Evolutionary conservation across 2,113 vertebrate genomes (phyloP).

Genomic region (Triplophysa dalaica): DNA sequence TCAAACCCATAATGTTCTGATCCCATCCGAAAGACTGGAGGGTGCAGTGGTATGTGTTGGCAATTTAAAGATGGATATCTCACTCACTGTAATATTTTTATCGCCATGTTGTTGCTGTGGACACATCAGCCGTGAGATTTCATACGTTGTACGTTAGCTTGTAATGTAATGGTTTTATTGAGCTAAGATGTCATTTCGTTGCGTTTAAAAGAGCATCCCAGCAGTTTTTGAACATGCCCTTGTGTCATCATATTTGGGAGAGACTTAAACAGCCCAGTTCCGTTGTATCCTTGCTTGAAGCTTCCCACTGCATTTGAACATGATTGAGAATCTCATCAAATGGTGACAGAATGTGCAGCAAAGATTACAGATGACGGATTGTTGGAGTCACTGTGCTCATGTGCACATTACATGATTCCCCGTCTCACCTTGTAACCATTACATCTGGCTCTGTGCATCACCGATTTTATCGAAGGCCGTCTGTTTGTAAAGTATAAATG

Average conservation of each 20-base stretch:
- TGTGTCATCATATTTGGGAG: not conserved
- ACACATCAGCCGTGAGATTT: no score
- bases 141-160: no score
- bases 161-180: no score
- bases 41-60: not conserved
- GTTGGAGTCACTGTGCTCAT: not conserved
- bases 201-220: no score
- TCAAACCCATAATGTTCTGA: no score
- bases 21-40: not conserved
- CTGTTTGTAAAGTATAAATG: not conserved
- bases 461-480: not conserved
- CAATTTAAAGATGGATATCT: not conserved
- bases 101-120: not conserved
- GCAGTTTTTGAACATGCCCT: no score
- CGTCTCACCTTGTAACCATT: not conserved
- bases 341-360: not conserved
- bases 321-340: not conserved
- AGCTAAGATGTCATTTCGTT: no score
- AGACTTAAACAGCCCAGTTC: not conserved
- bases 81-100: no score
- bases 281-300: constrained; percentile 1
- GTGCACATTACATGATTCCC: not conserved
- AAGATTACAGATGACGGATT: not conserved
- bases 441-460: not conserved
- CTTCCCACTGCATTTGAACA: not conserved